phyloP scores from a whole-genome alignment of 2,888 invertebrate genomes.

The Eurytoma adleriae region DNA sequence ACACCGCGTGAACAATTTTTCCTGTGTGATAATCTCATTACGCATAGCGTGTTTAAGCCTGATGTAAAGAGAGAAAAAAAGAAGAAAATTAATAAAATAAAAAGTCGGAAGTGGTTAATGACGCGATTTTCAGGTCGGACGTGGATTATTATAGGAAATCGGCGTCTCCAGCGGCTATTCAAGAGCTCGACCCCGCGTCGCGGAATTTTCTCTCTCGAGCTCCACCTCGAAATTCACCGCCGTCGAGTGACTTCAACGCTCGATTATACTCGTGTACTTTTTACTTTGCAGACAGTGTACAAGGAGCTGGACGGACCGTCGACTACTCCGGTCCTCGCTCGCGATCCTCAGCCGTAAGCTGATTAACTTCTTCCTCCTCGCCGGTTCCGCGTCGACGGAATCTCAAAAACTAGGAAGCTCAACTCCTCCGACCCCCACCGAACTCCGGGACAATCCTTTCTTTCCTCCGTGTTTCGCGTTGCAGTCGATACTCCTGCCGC shows the following conservation, averaged over 20 bases:
- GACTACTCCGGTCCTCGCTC: conserved; percentile 64
- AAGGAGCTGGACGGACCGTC: conserved; percentile 51
- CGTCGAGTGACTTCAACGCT: conserved; percentile 27
- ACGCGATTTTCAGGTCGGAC: conserved; percentile 65
- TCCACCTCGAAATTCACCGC: not conserved
- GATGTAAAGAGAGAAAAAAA: conserved; percentile 59
- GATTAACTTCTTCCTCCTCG: conserved; percentile 26
- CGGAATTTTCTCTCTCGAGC: no score
- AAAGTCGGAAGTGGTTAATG: conserved; percentile 62
- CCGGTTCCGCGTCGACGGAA: conserved; percentile 2
- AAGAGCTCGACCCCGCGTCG: no score
- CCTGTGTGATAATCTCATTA: conserved; percentile 74
- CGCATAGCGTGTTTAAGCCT: conserved; percentile 72
- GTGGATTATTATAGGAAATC: conserved; percentile 57
- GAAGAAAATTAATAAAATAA: conserved; percentile 43
- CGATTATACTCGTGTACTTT: not conserved
- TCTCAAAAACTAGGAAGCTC: conserved; percentile 28
- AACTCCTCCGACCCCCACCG: conserved; percentile 22
- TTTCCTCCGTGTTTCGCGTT: conserved; percentile 29
- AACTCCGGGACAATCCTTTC: not conserved
- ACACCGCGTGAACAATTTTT: conserved; percentile 72
- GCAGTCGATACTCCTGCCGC: conserved; percentile 69
- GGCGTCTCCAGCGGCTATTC: conserved; percentile 36
- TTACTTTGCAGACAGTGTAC: conserved; percentile 28
- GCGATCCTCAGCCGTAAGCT: not conserved